Conservation (phyloP, 2,113 vertebrate species). For the Crotalus helleri region DNA sequence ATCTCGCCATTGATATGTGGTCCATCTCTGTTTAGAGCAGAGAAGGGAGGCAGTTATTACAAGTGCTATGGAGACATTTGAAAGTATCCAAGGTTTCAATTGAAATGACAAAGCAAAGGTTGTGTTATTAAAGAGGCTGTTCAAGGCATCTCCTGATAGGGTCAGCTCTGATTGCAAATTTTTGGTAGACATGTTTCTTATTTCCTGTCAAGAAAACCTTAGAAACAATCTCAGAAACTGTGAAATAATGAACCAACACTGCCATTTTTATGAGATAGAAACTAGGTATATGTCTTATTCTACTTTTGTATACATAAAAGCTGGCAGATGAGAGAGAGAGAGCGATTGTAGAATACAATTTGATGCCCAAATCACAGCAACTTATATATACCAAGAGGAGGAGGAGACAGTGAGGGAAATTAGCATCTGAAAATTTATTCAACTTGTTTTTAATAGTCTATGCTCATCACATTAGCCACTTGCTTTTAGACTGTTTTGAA, state of each 20-base stretch:
- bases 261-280: neutral
- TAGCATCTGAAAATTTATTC: neutral
- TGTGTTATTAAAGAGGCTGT: neutral
- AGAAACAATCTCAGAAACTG: neutral
- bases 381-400: neutral
- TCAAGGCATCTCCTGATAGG: neutral
- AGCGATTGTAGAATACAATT: neutral
- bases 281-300: neutral
- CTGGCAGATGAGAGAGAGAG: neutral
- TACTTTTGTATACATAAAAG: neutral
- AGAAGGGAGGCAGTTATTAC: neutral
- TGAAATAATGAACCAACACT: neutral
- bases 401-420: neutral
- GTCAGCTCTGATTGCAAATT: neutral
- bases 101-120: neutral
- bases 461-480: neutral
- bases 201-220: neutral
- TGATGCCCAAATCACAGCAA: neutral
- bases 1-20: neutral
- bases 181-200: neutral
- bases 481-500: constrained; percentile 8
- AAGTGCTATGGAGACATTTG: neutral
- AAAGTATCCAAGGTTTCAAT: neutral
- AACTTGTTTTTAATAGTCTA: neutral
- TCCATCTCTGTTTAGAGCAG: neutral